Conservation (phyloP, 2,888 invertebrate species). For the Drosophila vallismaia region DNA sequence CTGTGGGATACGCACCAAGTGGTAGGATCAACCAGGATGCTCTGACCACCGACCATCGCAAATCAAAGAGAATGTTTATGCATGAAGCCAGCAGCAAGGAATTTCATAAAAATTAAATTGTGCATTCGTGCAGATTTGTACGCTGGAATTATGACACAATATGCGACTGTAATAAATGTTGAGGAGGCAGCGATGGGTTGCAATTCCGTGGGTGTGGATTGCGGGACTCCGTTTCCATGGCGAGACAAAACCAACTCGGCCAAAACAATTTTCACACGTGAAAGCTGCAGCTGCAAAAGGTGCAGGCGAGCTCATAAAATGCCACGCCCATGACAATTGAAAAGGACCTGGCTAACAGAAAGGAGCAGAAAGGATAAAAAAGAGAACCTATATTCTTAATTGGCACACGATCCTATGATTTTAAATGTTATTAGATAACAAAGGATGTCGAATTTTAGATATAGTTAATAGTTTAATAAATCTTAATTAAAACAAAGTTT, state of each 20-base stretch:
- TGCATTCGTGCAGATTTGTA: slow-evolving; percentile 55
- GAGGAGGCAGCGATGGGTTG: slow-evolving; percentile 13
- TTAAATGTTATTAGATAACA: not conserved
- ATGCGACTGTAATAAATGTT: slow-evolving; percentile 56
- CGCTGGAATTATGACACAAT: slow-evolving; percentile 56
- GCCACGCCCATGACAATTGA: slow-evolving; percentile 15
- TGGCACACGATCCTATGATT: not conserved
- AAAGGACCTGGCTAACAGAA: not conserved
- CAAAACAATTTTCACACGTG: slow-evolving; percentile 57
- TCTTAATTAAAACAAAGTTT: not conserved
- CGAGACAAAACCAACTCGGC: slow-evolving; percentile 37
- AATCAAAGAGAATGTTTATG: slow-evolving; percentile 42
- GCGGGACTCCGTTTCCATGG: slow-evolving; percentile 31
- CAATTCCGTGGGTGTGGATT: not conserved
- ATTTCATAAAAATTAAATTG: slow-evolving; percentile 59
- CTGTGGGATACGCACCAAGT: slow-evolving; percentile 15
- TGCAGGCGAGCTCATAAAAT: slow-evolving; percentile 54
- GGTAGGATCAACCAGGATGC: slow-evolving; percentile 2
- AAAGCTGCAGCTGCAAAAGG: slow-evolving; percentile 49
- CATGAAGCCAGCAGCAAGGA: slow-evolving; percentile 32
- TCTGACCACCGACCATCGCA: slow-evolving; percentile 33
- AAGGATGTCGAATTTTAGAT: too few species aligned
- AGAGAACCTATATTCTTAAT: not conserved
- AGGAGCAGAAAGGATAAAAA: not conserved
- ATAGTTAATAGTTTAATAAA: too few species aligned